Evolutionary conservation across 2,113 vertebrate species (phyloP).

Genomic region (Otis tarda): DNA sequence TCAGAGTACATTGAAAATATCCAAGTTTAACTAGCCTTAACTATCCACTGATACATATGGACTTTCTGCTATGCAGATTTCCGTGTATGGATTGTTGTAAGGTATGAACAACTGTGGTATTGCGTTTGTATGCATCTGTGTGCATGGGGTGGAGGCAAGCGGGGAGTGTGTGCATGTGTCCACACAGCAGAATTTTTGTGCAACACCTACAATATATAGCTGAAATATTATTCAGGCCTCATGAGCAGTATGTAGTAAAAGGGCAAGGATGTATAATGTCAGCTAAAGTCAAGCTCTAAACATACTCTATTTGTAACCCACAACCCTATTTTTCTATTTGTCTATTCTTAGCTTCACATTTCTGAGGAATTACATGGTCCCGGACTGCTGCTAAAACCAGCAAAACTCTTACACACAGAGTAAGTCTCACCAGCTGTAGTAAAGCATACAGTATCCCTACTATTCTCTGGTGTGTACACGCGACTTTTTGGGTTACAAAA

Average conservation of each 20-base stretch:
- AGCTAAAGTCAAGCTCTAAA: background rate
- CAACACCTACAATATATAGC: background rate
- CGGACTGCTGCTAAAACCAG: background rate
- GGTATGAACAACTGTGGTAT: background rate
- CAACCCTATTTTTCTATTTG: background rate
- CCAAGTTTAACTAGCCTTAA: background rate
- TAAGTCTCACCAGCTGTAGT: background rate
- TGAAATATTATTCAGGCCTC: background rate
- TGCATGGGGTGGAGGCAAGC: accelerated
- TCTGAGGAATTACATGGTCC: background rate
- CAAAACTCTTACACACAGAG: background rate
- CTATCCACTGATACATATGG: accelerated
- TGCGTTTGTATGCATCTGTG: background rate
- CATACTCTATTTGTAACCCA: background rate
- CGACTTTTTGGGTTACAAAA: background rate
- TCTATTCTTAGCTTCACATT: background rate
- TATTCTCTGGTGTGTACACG: background rate
- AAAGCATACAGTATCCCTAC: background rate
- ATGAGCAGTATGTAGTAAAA: background rate
- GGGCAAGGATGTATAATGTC: background rate
- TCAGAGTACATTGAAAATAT: background rate
- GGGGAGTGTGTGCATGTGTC: accelerated
- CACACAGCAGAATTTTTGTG: background rate
- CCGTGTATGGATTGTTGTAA: background rate
- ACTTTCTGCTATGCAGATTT: background rate